Evolutionary conservation across 1,140 invertebrate species (phyloP).

Genomic region (Acromyrmex echinatior): DNA sequence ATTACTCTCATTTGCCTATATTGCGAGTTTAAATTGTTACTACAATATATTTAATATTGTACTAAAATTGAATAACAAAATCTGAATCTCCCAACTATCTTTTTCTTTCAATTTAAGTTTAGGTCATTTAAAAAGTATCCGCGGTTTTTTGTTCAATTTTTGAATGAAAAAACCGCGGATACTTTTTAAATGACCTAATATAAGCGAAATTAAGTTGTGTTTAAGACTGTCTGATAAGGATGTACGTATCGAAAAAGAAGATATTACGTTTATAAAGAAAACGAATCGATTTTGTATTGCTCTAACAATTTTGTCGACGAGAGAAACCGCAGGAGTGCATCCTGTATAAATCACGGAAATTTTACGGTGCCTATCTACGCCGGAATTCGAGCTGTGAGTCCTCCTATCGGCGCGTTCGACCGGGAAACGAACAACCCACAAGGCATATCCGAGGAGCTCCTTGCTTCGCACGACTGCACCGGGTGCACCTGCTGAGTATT

Average conservation of each 20-base stretch:
- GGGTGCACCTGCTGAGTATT: slow-evolving; percentile 3
- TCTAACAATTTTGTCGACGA: neutral
- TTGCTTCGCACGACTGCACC: slow-evolving; percentile 22
- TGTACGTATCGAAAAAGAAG: too few species aligned
- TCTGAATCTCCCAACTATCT: neutral
- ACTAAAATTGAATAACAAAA: neutral
- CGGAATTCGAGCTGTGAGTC: slow-evolving; percentile 33
- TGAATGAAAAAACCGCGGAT: too few species aligned
- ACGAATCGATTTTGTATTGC: neutral
- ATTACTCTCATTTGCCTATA: too few species aligned
- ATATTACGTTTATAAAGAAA: too few species aligned
- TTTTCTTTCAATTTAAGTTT: neutral
- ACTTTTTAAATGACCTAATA: too few species aligned
- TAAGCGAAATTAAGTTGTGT: neutral
- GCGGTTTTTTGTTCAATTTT: too few species aligned
- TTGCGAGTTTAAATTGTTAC: too few species aligned
- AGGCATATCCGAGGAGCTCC: slow-evolving; percentile 20
- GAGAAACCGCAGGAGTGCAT: neutral
- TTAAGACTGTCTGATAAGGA: too few species aligned
- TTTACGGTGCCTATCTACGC: slow-evolving; percentile 18
- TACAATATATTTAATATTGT: neutral
- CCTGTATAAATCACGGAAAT: slow-evolving; percentile 21
- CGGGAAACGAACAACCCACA: slow-evolving; percentile 19
- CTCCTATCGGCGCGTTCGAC: slow-evolving; percentile 16
- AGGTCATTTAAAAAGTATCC: too few species aligned